Conservation (phyloP, 2,113 vertebrate genomes). For the Lipophrys pholis region DNA sequence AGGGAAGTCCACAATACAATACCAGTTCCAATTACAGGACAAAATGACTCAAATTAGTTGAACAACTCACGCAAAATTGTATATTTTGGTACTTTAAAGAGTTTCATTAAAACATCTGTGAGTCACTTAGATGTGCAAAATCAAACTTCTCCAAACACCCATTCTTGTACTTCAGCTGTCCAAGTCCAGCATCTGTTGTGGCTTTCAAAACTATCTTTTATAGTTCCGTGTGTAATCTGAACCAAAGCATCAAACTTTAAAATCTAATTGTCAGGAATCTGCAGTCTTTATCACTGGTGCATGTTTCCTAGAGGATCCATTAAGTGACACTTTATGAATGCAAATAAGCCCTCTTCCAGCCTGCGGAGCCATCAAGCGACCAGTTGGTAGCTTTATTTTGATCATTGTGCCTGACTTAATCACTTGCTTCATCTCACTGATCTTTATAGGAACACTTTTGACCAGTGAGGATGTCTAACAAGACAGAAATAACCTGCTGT, state of each 20-base stretch:
- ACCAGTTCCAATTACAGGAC: slow-evolving; percentile 10
- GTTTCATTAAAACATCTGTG: slow-evolving; percentile 34
- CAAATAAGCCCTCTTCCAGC: slow-evolving; percentile 2
- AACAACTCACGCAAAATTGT: slow-evolving; percentile 38
- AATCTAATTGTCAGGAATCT: not conserved
- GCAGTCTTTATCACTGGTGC: not conserved
- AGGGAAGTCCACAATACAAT: not conserved
- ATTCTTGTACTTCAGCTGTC: slow-evolving; percentile 11
- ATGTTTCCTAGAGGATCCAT: not conserved
- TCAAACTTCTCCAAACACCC: slow-evolving; percentile 21
- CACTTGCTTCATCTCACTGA: not conserved
- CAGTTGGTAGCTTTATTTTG: not conserved
- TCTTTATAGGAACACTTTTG: not conserved
- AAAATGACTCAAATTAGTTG: slow-evolving; percentile 14
- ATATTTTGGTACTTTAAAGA: slow-evolving; percentile 22
- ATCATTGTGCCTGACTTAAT: slow-evolving; percentile 1
- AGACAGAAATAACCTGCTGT: not conserved
- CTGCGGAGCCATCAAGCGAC: not conserved
- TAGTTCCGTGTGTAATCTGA: not conserved
- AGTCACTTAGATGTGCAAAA: slow-evolving; percentile 12
- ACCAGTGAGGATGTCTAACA: not conserved
- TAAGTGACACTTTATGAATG: not conserved
- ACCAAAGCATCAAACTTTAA: not conserved
- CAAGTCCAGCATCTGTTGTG: slow-evolving; percentile 29
- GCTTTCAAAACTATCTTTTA: not conserved